Base-by-base conservation (phyloP, 2,113 vertebrate genomes). In the Lophius piscatorius region DNA sequence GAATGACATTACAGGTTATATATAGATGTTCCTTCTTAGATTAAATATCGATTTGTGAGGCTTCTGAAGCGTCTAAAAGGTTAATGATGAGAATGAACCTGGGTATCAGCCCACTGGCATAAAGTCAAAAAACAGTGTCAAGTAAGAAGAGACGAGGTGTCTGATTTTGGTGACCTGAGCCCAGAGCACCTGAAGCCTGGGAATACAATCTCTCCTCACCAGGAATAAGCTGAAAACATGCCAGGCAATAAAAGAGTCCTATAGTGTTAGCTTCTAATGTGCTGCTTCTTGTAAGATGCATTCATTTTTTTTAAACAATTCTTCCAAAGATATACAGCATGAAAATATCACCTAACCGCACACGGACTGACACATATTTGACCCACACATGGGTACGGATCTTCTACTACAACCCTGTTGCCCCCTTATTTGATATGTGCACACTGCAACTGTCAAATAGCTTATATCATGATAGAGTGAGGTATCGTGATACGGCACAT, bases 111-210 rank as follows among this genome's bases (percentile, higher is more conserved):
- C n/a, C 1, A 4, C 6, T 76, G 64, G 38, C 60, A 28, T 2
- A 0, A 4, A 49, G 45, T 48, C 47, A 73, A 45, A 70, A 42
- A 17, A 51, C 17, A 44, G 59, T 45, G 52, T 39, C 9, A 24
- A 41, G 71, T 64, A 61, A 77, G 51, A 50, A 12, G 39, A 9
- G 9, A 45, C 14, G 42, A 31, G 35, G 49, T 2, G 11, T 72
- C 69, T 71, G 35, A 74, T 65, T 76, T 42, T 29, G 38, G 67
- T 40, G 52, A 65, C 46, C 39, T 31, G 40, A 64, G 42, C 40
- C 41, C 1, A 17, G 13, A 29, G 47, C 62, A 71, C 68, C 74
- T 79, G 54, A 29, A 47, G 18, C 10, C 29, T 6, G 6, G 33
- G 17, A 65, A 61, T 29, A 45, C 56, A 49, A 51, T 62, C 42